These are phyloP conservation scores for Serinus canaria DNA, from an alignment of 2,113 vertebrate species.

Conservation along the genomic window DNA sequence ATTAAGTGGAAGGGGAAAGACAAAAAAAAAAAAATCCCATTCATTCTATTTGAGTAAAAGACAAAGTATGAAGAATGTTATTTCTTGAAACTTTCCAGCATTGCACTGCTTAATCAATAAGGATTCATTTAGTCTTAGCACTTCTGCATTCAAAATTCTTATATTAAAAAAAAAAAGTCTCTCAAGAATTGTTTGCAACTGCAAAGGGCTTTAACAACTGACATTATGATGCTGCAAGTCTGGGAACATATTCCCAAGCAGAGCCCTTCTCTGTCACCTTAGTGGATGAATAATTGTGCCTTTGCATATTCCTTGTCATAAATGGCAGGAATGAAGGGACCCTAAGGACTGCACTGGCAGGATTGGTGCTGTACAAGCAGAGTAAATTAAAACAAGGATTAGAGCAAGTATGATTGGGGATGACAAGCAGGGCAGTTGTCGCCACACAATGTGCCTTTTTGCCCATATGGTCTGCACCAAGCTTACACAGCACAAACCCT, in stretches of 20 bases:
- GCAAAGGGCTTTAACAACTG: constrained; percentile 84
- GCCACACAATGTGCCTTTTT: constrained; percentile 79
- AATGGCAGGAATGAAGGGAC: constrained; percentile 89
- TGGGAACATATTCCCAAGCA: constrained; percentile 83
- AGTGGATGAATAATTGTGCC: constrained; percentile 92
- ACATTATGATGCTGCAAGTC: constrained; percentile 80
- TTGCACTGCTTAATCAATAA: constrained; percentile 22
- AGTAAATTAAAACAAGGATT: constrained; percentile 98
- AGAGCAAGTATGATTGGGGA: constrained; percentile 86
- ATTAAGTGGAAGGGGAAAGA: constrained; percentile 40
- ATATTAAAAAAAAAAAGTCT: constrained; percentile 68
- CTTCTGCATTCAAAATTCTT: constrained; percentile 65
- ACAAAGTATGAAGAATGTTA: background rate
- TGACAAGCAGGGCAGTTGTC: constrained; percentile 88
- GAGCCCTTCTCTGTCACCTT: constrained; percentile 88
- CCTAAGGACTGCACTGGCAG: constrained; percentile 88
- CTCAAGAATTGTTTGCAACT: constrained; percentile 87
- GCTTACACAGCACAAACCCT: constrained; percentile 64
- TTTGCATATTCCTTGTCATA: constrained; percentile 94
- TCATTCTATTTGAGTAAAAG: background rate
- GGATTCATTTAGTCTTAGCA: background rate
- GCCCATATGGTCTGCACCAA: constrained; percentile 88
- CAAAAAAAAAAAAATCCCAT: background rate
- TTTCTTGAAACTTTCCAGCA: background rate
- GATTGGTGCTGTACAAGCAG: constrained; percentile 83